Evolutionary conservation across 2,113 vertebrate species (phyloP).

Genomic region (Pterocles gutturalis): DNA sequence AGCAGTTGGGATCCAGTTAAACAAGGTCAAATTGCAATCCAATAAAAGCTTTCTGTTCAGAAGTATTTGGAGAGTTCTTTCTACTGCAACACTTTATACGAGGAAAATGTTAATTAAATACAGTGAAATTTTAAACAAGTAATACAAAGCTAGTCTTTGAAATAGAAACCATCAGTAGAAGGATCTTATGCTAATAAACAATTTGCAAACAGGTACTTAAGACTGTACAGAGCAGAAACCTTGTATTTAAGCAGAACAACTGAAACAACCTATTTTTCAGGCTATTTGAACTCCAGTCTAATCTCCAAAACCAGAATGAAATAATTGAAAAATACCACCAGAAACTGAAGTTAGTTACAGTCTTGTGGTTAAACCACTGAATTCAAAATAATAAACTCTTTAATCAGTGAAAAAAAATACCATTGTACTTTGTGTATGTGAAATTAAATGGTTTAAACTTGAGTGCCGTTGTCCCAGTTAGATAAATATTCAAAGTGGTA

Average conservation of each 20-base stretch:
- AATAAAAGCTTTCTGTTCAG: background rate
- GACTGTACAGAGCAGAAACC: conserved; percentile 15
- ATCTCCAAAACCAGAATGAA: background rate
- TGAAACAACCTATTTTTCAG: background rate
- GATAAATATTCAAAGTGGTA: background rate
- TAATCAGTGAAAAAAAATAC: conserved; percentile 14
- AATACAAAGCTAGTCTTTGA: conserved; percentile 29
- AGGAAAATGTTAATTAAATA: conserved; percentile 29
- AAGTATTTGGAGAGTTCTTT: background rate
- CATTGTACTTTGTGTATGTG: background rate
- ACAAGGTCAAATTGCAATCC: background rate
- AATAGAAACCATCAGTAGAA: conserved; percentile 7
- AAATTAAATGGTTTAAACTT: background rate
- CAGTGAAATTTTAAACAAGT: background rate
- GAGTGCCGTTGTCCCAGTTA: background rate
- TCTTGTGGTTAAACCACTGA: background rate
- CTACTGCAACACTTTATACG: conserved; percentile 25
- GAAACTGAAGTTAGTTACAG: conserved; percentile 13
- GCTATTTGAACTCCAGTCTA: background rate
- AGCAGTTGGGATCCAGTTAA: background rate
- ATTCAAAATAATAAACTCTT: conserved; percentile 3
- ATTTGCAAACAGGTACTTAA: background rate
- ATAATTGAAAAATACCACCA: background rate
- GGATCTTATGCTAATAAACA: background rate
- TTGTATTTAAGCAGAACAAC: conserved; percentile 4